Evolutionary conservation across 2,888 invertebrate species (phyloP), one percentile per base, ranked within the genome.

Genomic region (Caradrina clavipalpis): DNA sequence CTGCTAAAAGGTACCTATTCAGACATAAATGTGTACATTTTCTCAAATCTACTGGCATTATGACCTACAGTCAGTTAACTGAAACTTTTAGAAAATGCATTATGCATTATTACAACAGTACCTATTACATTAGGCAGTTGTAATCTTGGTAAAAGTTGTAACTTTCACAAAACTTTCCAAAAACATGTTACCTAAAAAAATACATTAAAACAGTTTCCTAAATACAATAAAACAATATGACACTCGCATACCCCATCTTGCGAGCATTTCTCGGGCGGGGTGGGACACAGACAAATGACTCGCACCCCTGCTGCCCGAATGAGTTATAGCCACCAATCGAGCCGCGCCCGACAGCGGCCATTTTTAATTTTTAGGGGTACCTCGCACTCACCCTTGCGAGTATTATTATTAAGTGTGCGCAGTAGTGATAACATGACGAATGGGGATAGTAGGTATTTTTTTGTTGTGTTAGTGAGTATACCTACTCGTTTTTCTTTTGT

Each of bases 301-400:
- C 90, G 89, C 90, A 86, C 93, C 94, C 93, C 83, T 89, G 89
- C 88, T 91, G 91, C 92, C 92, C 91, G 92, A 87, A 94, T 95
- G 96, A 95, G 84, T 94, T 94, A 96, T 93, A 77, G 90, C 93
- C 89, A 90, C 95, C 96, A 95, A 95, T 95, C 95, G 95, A 94
- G 93, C 90, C 92, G 91, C 90, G 90, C 90, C 89, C 90, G 89
- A 90, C 83, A 87, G 93, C 94, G 90, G 95, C 95, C 95, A 96
- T 96, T 95, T 95, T 96, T 95, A 95, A 95, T 95, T 95, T 94
- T 95, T 93, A 94, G 93, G 95, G 95, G 95, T 92, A 91, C 89
- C 69, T 85, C 89, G 93, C 92, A 90, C 87, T 86, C 90, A 92
- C 94, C 95, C 95, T 90, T 90, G 83, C 85, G 82, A 85, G 89